Conservation (phyloP, 2,113 vertebrate genomes). For the Bubo scandiacus region DNA sequence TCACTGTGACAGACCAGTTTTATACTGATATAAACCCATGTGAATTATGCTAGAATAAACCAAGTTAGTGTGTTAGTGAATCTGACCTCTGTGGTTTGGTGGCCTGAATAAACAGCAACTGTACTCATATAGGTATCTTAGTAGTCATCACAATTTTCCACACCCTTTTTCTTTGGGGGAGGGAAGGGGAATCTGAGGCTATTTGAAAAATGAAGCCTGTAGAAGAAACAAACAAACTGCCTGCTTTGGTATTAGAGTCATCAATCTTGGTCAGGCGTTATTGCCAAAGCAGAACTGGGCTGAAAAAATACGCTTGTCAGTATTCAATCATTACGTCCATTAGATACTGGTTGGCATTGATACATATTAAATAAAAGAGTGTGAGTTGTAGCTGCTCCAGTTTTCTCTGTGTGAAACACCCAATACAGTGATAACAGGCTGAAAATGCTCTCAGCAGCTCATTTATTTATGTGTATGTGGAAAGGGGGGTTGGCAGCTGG, state of each 20-base stretch:
- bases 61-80: background rate
- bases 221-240: slow-evolving; percentile 55
- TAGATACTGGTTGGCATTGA: slow-evolving; percentile 42
- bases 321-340: slow-evolving; percentile 47
- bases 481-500: background rate
- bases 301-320: slow-evolving; percentile 51
- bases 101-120: background rate
- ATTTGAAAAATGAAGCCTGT: slow-evolving; percentile 59
- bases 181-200: background rate
- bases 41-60: background rate
- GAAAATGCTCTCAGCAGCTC: slow-evolving; percentile 2
- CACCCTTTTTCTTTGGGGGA: background rate
- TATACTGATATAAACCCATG: background rate
- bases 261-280: slow-evolving; percentile 64
- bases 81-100: background rate
- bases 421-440: background rate
- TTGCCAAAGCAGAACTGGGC: slow-evolving; percentile 53
- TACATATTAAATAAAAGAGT: slow-evolving; percentile 25
- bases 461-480: background rate
- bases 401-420: background rate
- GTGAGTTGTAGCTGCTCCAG: background rate
- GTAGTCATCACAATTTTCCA: background rate
- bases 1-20: background rate
- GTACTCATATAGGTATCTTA: background rate
- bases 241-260: slow-evolving; percentile 56